These are phyloP conservation scores for Olivierus martensii DNA, from an alignment of 1,140 invertebrate genomes.

Conservation along the genomic window DNA sequence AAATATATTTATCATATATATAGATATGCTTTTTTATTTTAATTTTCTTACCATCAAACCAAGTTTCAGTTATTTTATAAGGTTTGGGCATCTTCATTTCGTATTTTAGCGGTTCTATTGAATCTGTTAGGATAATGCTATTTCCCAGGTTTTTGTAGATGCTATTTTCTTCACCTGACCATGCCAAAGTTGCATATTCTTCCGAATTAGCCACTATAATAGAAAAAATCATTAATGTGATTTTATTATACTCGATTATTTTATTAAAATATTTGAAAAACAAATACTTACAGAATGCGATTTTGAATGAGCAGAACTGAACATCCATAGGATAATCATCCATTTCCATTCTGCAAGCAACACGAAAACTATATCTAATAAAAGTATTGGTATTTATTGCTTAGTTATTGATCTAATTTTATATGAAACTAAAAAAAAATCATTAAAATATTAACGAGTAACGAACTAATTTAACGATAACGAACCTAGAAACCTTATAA, in stretches of 20 bases:
- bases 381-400: background rate
- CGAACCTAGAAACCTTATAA: no score
- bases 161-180: background rate
- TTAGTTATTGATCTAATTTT: no score
- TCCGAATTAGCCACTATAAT: constrained; percentile 4
- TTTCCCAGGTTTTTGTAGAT: background rate
- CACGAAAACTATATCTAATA: constrained; percentile 16
- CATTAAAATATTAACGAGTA: no score
- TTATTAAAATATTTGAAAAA: no score
- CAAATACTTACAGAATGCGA: constrained; percentile 27
- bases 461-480: no score
- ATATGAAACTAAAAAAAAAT: no score
- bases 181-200: background rate
- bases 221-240: no score
- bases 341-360: constrained; percentile 24
- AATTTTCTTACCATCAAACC: constrained; percentile 4
- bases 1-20: background rate
- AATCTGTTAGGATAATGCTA: background rate
- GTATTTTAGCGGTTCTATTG: constrained; percentile 11
- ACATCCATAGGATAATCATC: constrained; percentile 28
- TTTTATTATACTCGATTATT: no score
- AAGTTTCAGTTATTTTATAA: constrained; percentile 3
- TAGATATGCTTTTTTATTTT: background rate
- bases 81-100: background rate
- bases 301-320: constrained; percentile 23